phyloP scores from a whole-genome alignment of 2,888 invertebrate genomes.

The Auanema sp. region DNA sequence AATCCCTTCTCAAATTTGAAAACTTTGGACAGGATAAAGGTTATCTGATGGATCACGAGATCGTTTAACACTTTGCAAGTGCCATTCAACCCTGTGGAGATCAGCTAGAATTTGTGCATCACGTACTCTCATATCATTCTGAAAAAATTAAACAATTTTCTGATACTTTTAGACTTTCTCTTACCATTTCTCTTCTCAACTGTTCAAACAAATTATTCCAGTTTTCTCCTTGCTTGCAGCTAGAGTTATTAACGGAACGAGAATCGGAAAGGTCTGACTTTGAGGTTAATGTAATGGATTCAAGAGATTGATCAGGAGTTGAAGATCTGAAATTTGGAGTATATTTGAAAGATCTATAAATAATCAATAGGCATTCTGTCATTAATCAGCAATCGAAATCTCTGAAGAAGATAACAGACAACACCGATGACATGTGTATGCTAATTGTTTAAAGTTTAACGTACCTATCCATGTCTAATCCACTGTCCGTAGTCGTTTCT shows the following conservation, averaged over 20 bases:
- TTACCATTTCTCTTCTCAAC: conserved; percentile 58
- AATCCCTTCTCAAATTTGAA: no score
- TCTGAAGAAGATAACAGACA: no score
- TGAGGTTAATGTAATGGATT: conserved; percentile 37
- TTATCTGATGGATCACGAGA: no score
- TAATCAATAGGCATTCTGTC: no score
- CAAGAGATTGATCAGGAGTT: conserved; percentile 40
- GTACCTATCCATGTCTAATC: conserved; percentile 38
- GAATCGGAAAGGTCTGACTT: conserved; percentile 22
- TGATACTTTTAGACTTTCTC: no score
- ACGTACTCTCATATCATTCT: conserved; percentile 56
- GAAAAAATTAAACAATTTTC: no score
- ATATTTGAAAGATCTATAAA: no score
- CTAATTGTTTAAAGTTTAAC: background rate
- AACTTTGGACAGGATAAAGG: no score
- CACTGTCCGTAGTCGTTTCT: conserved; percentile 38
- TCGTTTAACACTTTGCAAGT: conserved; percentile 12
- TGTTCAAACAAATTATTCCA: conserved; percentile 59
- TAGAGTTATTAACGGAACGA: conserved; percentile 19
- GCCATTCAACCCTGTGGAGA: conserved; percentile 54
- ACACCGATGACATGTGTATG: no score
- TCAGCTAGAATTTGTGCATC: conserved; percentile 59
- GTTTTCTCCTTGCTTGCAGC: conserved; percentile 9
- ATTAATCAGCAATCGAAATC: no score
- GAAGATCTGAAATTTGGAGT: conserved; percentile 21